phyloP scores from a whole-genome alignment of 2,113 vertebrate genomes.

The Erinaceus europaeus region DNA sequence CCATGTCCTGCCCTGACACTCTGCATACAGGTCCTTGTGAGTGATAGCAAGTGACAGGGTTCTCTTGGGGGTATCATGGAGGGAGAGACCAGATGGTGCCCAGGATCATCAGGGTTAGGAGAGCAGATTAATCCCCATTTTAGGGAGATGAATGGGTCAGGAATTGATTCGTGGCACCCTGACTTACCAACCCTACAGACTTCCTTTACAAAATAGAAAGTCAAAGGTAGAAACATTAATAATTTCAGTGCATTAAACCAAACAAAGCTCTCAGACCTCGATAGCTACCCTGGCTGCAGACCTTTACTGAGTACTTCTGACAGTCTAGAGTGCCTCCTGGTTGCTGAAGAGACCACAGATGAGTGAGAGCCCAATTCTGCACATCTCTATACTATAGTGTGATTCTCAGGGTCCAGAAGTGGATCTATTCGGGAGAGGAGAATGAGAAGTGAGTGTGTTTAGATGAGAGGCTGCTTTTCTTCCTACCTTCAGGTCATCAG shows the following conservation, averaged over 20 bases:
- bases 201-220: background rate
- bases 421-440: background rate
- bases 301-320: too few relatives aligned
- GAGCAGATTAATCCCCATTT: background rate
- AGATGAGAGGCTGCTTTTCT: background rate
- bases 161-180: background rate
- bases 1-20: background rate
- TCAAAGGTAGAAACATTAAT: background rate
- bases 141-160: background rate
- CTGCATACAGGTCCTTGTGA: too few relatives aligned
- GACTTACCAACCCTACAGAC: background rate
- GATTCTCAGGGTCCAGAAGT: background rate
- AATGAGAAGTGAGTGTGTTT: background rate
- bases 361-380: background rate
- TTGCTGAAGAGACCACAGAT: background rate
- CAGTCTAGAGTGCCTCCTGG: background rate
- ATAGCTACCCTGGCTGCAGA: background rate
- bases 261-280: background rate
- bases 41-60: background rate
- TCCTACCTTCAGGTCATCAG: background rate
- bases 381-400: background rate
- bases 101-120: background rate
- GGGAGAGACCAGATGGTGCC: background rate
- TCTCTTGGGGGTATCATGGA: background rate
- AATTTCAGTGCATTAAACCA: background rate